These are phyloP conservation scores for Burhinus bistriatus DNA, from an alignment of 2,113 vertebrate genomes.

Conservation along the genomic window DNA sequence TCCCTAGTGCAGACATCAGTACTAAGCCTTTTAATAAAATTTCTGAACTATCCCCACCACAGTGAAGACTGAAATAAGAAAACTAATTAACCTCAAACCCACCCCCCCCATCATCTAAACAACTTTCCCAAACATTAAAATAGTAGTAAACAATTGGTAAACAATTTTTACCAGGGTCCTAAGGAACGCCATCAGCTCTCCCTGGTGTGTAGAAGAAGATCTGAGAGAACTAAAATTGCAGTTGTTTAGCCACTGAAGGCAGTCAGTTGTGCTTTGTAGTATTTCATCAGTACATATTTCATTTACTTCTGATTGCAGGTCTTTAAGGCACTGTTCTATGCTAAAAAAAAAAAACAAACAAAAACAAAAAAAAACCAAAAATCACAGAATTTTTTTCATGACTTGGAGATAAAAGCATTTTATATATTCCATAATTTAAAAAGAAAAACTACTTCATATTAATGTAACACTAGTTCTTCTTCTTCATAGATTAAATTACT, in stretches of 20 bases:
- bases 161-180: constrained; percentile 83
- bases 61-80: not conserved
- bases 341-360: constrained; percentile 72
- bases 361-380: not conserved
- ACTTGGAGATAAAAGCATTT: not conserved
- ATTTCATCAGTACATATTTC: constrained; percentile 72
- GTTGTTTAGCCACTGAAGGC: constrained; percentile 81
- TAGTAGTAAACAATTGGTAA: not conserved
- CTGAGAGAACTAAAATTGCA: constrained; percentile 67
- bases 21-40: not conserved
- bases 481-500: not conserved
- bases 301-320: constrained; percentile 82
- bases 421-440: not conserved
- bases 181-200: constrained; percentile 86
- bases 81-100: not conserved
- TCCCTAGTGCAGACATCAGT: not conserved
- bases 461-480: not conserved
- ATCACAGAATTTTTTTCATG: not conserved
- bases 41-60: not conserved
- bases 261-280: constrained; percentile 78
- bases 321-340: constrained; percentile 84
- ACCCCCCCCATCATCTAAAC: not conserved
- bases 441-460: not conserved
- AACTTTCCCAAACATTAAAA: not conserved
- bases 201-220: constrained; percentile 71